Conservation (phyloP, 2,797 vertebrate species). For the Myoxocephalus aenaeus region DNA sequence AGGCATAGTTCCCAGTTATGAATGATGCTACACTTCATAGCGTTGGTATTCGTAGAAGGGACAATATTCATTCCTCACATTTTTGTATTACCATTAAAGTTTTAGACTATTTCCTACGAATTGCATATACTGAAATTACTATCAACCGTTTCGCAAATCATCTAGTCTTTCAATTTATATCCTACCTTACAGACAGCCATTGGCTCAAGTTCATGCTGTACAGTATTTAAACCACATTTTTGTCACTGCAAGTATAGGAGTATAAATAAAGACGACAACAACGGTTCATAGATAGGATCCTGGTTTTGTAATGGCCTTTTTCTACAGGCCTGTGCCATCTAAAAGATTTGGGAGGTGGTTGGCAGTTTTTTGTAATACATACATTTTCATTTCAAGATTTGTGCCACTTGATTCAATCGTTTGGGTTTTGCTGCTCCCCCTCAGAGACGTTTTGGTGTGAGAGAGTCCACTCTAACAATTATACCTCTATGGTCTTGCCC, state of each 20-base stretch:
- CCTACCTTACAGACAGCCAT: neutral
- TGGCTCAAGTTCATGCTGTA: neutral
- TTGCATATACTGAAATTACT: neutral
- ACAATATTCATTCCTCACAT: conserved; percentile 2
- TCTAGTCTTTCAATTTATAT: neutral
- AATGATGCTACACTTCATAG: conserved; percentile 33
- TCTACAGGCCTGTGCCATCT: neutral
- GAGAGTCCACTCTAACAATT: conserved; percentile 61
- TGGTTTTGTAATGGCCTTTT: neutral
- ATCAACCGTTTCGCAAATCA: neutral
- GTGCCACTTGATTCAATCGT: neutral
- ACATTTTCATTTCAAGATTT: no score
- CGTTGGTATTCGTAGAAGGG: conserved; percentile 54
- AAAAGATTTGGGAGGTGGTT: neutral
- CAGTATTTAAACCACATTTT: neutral
- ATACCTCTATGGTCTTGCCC: conserved; percentile 66
- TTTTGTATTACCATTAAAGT: neutral
- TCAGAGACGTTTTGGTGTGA: conserved; percentile 5
- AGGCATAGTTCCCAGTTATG: neutral
- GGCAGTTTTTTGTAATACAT: neutral
- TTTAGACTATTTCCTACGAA: neutral
- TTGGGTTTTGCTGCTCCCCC: neutral
- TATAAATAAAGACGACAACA: neutral
- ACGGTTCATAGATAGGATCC: neutral
- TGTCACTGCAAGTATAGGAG: neutral